Evolutionary conservation across 2,113 vertebrate genomes (phyloP), one percentile per base, ranked within the genome.

Genomic region (Chaetodon trifascialis): DNA sequence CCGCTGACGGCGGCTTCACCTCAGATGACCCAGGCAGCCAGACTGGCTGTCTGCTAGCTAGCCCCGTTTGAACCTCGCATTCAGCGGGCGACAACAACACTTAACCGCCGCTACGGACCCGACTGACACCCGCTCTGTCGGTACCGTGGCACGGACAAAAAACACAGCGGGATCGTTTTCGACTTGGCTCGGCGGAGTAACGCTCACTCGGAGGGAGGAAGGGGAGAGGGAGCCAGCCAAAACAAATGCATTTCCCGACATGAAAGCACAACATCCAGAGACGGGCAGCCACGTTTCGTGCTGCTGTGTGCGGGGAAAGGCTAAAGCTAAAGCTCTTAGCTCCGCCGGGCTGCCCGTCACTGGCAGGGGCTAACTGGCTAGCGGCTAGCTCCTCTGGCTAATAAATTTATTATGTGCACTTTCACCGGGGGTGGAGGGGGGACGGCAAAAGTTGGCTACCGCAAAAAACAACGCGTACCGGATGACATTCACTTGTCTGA

Each of bases 1-100:
- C 65, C 63, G 87, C 86, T 84, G 85, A 76, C 87, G 81, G 89
- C 62, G 79, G 87, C 88, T 73, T 93, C 88, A 93, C 93, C 93
- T 93, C 91, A 89, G 87, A 88, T 93, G 90, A 92, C 91, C 92
- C 91, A 30, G 14, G 14, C 83, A 80, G 88, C 81, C 83, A 85
- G 84, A 83, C 87, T 42, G 87, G 23, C 83, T 88, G 91, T 85
- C 89, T 90, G 92, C 92, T 80, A 71, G 84, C 85, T 88, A 58
- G 84, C 92, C 91, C 86, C 77, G 84, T 8, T 46, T 86, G 83
- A 88, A 87, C 92, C 88, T 2, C 4, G 16, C 84, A 0, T 40
- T 11, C 83, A 52, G 88, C 86, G 83, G 90, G 73, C 58, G 42
- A 63, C 44, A 77, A 75, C 85, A 79, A 69, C 87, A 68, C 72